Conservation (phyloP, 2,797 vertebrate genomes). For the Salmo trutta region DNA sequence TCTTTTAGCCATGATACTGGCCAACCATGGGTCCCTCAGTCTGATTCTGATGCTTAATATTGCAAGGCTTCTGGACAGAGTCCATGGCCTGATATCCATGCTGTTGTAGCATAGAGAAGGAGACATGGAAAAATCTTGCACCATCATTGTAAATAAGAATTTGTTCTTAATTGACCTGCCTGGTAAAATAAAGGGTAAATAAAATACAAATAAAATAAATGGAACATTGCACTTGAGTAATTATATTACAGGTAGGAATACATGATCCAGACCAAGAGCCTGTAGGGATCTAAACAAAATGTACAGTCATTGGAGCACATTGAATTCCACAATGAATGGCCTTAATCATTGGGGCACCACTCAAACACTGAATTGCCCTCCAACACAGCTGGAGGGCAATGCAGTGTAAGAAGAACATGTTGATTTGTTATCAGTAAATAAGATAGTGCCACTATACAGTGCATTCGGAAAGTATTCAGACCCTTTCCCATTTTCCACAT, state of each 20-base stretch:
- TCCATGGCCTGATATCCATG: conserved; percentile 57
- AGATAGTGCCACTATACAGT: too few species aligned
- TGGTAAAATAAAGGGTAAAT: background rate
- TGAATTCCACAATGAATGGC: background rate
- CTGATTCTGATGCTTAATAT: conserved; percentile 71
- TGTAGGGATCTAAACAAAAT: background rate
- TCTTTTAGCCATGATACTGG: conserved; percentile 43
- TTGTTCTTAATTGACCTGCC: too few species aligned
- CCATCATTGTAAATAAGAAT: too few species aligned
- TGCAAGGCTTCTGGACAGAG: conserved; percentile 62
- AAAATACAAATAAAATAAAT: background rate
- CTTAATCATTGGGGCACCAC: background rate
- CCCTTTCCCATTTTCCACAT: too few species aligned
- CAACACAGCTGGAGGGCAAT: background rate
- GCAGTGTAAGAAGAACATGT: background rate
- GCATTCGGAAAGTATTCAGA: too few species aligned
- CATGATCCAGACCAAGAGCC: background rate
- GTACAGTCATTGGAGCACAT: background rate
- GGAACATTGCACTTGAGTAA: background rate
- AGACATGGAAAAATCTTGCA: conserved; percentile 39
- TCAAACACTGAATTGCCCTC: background rate
- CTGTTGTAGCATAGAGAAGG: conserved; percentile 55
- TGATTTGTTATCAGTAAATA: background rate
- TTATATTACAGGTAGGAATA: background rate
- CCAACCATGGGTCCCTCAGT: conserved; percentile 60